These are phyloP conservation scores for Conus ventricosus DNA, from an alignment of 1,140 invertebrate species.

Conservation along the genomic window DNA sequence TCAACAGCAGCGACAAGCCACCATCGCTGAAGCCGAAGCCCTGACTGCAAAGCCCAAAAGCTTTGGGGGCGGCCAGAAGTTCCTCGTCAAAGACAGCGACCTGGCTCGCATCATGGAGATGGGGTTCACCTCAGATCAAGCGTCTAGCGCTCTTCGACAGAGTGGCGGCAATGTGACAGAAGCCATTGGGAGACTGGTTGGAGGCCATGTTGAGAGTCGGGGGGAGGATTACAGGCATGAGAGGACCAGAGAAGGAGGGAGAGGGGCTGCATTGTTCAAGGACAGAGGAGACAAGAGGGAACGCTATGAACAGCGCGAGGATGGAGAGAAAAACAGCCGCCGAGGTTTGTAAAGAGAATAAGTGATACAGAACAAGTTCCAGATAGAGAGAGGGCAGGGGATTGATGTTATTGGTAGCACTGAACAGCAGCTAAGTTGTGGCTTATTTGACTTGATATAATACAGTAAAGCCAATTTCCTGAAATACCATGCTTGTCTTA, in stretches of 20 bases:
- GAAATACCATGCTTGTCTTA: no score
- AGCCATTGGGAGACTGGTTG: slow-evolving; percentile 76
- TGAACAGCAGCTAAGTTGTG: no score
- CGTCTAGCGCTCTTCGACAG: slow-evolving; percentile 83
- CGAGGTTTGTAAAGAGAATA: slow-evolving; percentile 31
- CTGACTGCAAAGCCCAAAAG: slow-evolving; percentile 76
- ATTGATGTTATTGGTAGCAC: no score
- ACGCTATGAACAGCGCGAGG: slow-evolving; percentile 6
- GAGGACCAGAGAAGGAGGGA: slow-evolving; percentile 33
- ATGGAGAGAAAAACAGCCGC: background rate
- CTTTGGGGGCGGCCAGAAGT: slow-evolving; percentile 50
- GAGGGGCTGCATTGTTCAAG: slow-evolving; percentile 23
- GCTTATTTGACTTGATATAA: no score
- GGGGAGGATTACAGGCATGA: slow-evolving; percentile 9
- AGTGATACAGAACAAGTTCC: background rate
- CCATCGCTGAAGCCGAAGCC: slow-evolving; percentile 88
- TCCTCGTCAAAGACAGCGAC: slow-evolving; percentile 82
- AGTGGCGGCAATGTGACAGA: slow-evolving; percentile 85
- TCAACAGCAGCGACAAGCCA: slow-evolving; percentile 88
- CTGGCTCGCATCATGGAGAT: slow-evolving; percentile 88
- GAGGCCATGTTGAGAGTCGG: slow-evolving; percentile 5
- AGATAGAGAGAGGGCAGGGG: background rate
- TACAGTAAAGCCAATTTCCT: no score
- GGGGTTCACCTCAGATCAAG: slow-evolving; percentile 86
- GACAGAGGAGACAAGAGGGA: slow-evolving; percentile 44